phyloP scores from a whole-genome alignment of 2,888 invertebrate species.

The Eilema depressum region DNA sequence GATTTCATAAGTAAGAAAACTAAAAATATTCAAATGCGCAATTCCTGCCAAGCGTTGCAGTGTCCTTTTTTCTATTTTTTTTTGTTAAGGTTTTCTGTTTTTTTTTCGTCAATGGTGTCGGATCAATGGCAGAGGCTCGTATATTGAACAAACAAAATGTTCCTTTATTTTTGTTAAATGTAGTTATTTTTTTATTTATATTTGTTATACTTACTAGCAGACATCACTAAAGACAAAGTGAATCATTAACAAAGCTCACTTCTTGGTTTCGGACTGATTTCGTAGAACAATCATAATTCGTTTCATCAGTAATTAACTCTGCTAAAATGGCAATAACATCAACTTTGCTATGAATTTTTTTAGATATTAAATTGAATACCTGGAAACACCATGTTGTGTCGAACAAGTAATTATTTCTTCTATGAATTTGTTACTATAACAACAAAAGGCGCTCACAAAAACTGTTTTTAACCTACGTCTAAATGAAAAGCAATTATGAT shows the following conservation, averaged over 20 bases:
- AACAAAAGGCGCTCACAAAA: conserved; percentile 69
- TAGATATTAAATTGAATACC: conserved; percentile 13
- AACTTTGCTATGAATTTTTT: neutral
- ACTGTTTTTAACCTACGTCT: conserved; percentile 65
- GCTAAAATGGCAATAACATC: neutral
- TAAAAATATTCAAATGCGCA: neutral
- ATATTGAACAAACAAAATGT: neutral
- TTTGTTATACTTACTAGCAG: too few relatives aligned
- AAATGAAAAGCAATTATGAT: conserved; percentile 77
- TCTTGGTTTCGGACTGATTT: neutral
- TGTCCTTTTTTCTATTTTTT: neutral
- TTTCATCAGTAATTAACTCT: neutral
- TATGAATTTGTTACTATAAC: conserved; percentile 57
- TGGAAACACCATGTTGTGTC: conserved; percentile 41
- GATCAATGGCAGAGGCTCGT: too few relatives aligned
- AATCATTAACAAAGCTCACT: neutral
- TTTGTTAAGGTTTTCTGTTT: neutral
- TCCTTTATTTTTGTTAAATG: too few relatives aligned
- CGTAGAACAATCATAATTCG: neutral
- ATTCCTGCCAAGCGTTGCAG: neutral
- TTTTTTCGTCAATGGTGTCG: too few relatives aligned
- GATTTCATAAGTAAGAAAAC: too few relatives aligned
- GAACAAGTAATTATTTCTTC: conserved; percentile 54
- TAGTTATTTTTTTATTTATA: too few relatives aligned
- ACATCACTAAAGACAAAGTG: neutral